phyloP scores from a whole-genome alignment of 2,113 vertebrate genomes.

The Nettapus auritus region DNA sequence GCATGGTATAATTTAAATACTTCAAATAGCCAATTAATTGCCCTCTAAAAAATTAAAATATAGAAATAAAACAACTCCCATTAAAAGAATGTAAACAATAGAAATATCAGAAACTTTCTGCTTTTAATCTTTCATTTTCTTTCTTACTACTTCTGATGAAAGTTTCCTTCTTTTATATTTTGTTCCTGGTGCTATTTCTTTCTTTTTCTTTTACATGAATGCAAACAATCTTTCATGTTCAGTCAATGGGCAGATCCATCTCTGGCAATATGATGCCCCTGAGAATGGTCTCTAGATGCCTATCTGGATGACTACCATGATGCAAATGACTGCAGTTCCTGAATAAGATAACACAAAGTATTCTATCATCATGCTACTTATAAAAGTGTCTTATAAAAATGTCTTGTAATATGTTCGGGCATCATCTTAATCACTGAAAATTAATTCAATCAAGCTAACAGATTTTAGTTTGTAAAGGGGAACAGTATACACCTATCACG shows the following conservation, averaged over 20 bases:
- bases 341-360: neutral
- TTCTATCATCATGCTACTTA: neutral
- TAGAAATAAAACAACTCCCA: neutral
- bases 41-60: neutral
- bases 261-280: neutral
- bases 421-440: neutral
- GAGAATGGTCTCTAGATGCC: neutral
- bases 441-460: neutral
- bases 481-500: neutral
- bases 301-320: neutral
- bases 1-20: neutral
- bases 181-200: neutral
- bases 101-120: neutral
- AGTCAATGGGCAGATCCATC: neutral
- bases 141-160: neutral
- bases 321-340: neutral
- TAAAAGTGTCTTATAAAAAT: neutral
- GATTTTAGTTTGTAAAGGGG: neutral
- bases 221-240: neutral
- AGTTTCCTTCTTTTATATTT: neutral
- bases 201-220: neutral
- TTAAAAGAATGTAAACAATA: neutral
- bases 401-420: neutral
- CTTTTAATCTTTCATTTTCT: neutral
- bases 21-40: neutral